A percentile compares a stretch with the other conserved stretches of the same genome.
Evolutionary conservation across 2,797 vertebrate species (phyloP).

Genomic region (Rhabdomys pumilio): DNA sequence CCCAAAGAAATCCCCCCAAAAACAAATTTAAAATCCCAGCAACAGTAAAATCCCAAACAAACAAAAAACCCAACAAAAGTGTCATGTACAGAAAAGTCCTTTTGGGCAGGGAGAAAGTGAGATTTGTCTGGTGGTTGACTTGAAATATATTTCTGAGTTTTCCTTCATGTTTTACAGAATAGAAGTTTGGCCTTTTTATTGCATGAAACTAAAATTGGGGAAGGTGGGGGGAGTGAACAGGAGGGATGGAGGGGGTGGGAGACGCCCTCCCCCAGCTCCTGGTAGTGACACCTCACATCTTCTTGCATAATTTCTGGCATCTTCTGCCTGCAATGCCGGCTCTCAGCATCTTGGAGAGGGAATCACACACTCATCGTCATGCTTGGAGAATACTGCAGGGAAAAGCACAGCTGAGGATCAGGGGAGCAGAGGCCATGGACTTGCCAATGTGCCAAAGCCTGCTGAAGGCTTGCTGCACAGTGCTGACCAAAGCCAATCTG

Average conservation of each 20-base stretch:
- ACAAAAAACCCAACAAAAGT: slow-evolving; percentile 86
- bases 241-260: slow-evolving; percentile 75
- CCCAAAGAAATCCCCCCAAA: background rate
- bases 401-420: slow-evolving; percentile 66
- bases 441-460: background rate
- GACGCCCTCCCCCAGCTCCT: slow-evolving; percentile 89
- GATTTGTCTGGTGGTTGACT: slow-evolving; percentile 91
- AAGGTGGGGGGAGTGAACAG: slow-evolving; percentile 81
- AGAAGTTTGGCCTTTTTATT: slow-evolving; percentile 95
- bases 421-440: background rate
- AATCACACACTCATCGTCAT: slow-evolving; percentile 99
- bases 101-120: slow-evolving; percentile 76
- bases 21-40: slow-evolving; percentile 85
- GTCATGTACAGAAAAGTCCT: slow-evolving; percentile 94
- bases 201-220: slow-evolving; percentile 95
- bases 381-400: slow-evolving; percentile 97
- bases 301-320: slow-evolving; percentile 92
- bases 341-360: slow-evolving; percentile 90
- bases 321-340: slow-evolving; percentile 95
- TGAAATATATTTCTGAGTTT: slow-evolving; percentile 91
- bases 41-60: slow-evolving; percentile 87
- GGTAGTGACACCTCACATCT: slow-evolving; percentile 92
- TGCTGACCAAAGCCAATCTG: background rate
- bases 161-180: slow-evolving; percentile 97
- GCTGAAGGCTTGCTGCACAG: background rate